Conservation (phyloP, 2,888 invertebrate genomes). For the Archaeoteleia sp. region DNA sequence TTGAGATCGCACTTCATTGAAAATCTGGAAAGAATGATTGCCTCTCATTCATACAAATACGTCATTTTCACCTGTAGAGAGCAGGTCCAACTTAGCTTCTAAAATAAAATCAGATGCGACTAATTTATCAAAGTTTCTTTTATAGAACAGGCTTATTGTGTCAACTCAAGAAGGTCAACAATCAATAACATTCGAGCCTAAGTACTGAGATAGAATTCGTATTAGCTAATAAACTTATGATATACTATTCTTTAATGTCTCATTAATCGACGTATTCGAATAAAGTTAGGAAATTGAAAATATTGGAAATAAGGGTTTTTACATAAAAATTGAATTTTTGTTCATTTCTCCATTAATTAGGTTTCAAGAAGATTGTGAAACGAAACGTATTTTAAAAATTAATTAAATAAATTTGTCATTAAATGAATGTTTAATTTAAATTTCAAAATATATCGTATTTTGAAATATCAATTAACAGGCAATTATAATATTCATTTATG, state of each 20-base stretch:
- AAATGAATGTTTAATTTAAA: no score
- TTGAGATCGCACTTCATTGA: constrained; percentile 54
- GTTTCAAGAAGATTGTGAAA: no score
- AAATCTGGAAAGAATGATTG: constrained; percentile 68
- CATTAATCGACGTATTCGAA: not conserved
- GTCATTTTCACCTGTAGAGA: constrained; percentile 68
- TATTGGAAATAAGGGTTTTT: no score
- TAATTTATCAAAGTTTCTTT: constrained; percentile 53
- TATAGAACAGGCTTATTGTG: constrained; percentile 37
- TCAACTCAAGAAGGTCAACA: constrained; percentile 29
- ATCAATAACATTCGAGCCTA: constrained; percentile 40
- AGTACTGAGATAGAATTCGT: constrained; percentile 17
- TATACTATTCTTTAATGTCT: not conserved
- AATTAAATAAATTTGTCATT: no score
- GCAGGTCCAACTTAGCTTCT: constrained; percentile 52
- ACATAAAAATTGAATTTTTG: no score
- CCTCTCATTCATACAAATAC: constrained; percentile 66
- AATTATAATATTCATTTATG: no score
- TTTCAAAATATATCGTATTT: no score
- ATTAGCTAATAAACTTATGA: constrained; percentile 33
- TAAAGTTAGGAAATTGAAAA: no score
- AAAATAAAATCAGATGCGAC: constrained; percentile 55
- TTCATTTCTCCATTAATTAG: no score
- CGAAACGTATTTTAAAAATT: no score
- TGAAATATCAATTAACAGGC: no score